Evolutionary conservation across 2,113 vertebrate genomes (phyloP).

Genomic region (Columba livia): DNA sequence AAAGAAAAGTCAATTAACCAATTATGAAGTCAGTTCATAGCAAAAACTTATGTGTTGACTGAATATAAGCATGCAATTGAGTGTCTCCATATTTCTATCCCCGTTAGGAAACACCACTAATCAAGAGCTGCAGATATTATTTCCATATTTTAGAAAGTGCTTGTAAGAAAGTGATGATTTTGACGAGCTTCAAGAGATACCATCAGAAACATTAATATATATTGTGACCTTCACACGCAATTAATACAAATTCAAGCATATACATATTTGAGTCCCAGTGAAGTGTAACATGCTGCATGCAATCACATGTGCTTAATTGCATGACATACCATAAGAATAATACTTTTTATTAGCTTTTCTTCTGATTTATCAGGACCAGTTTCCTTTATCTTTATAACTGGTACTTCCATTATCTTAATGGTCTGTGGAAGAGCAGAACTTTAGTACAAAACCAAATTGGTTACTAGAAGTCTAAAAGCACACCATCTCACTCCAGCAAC

Average conservation of each 20-base stretch:
- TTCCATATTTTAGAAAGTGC: neutral
- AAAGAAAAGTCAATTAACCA: neutral
- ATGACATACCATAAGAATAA: slow-evolving; percentile 94
- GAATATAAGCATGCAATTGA: neutral
- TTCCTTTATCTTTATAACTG: slow-evolving; percentile 96
- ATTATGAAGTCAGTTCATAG: slow-evolving; percentile 28
- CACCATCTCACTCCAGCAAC: neutral
- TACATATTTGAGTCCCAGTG: neutral
- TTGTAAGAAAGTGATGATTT: neutral
- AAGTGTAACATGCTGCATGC: slow-evolving; percentile 77
- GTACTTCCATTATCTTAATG: slow-evolving; percentile 95
- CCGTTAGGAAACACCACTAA: neutral
- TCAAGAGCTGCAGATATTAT: neutral
- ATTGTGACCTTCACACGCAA: neutral
- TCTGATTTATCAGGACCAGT: slow-evolving; percentile 84
- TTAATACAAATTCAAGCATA: neutral
- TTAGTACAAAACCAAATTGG: slow-evolving; percentile 58
- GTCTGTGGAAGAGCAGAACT: slow-evolving; percentile 88
- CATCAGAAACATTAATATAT: neutral
- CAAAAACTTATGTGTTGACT: neutral
- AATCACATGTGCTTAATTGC: slow-evolving; percentile 41
- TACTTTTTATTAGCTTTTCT: slow-evolving; percentile 95
- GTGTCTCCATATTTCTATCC: neutral
- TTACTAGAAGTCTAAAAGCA: neutral
- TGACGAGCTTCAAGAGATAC: neutral